A percentile compares a stretch with the other conserved stretches of the same genome.
Conservation (phyloP, 2,888 invertebrate genomes). For the Zaprionus lineosus region DNA sequence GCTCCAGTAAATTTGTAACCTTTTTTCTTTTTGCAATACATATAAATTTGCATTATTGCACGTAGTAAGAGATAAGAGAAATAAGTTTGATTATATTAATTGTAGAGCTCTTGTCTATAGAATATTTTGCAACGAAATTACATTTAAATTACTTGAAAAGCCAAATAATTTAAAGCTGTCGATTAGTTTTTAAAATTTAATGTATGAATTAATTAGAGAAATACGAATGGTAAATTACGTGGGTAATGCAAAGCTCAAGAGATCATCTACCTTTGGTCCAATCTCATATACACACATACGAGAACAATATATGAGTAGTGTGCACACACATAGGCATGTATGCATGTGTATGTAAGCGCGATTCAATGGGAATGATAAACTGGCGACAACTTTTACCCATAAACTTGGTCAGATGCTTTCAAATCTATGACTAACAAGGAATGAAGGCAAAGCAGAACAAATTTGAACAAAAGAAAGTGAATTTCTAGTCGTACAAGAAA, state of each 20-base stretch:
- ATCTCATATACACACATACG: background rate
- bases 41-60: too few relatives aligned
- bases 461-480: constrained; percentile 65
- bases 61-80: too few relatives aligned
- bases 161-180: background rate
- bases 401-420: constrained; percentile 49
- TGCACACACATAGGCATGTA: background rate
- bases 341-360: background rate
- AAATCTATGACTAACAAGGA: constrained; percentile 29
- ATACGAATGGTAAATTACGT: too few relatives aligned
- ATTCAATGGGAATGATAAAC: constrained; percentile 11
- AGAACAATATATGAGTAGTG: background rate
- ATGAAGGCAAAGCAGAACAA: constrained; percentile 32
- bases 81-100: too few relatives aligned
- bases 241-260: background rate
- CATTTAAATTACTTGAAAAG: too few relatives aligned
- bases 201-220: too few relatives aligned
- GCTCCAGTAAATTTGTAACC: too few relatives aligned
- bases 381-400: constrained; percentile 50
- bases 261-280: background rate
- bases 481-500: constrained; percentile 15
- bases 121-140: too few relatives aligned
- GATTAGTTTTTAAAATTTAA: background rate
- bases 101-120: too few relatives aligned
- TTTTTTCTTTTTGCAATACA: too few relatives aligned